Evolutionary conservation across 2,888 invertebrate species (phyloP).

Genomic region (Sialis lutaria): DNA sequence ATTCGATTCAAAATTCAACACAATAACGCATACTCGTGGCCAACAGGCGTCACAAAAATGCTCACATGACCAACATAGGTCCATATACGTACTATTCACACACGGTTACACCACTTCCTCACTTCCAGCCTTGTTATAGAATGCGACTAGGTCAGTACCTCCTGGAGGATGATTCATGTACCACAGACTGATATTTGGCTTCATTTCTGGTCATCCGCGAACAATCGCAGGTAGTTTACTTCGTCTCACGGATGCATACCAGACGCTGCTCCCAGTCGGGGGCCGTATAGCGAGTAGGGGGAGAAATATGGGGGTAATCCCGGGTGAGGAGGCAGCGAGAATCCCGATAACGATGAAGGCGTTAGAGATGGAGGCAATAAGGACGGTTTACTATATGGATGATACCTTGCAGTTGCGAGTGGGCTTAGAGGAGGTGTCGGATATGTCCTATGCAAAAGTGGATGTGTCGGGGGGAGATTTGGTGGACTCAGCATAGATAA

Average conservation of each 20-base stretch:
- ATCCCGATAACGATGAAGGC: constrained; percentile 34
- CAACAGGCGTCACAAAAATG: no score
- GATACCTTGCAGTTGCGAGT: constrained; percentile 64
- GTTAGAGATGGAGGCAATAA: constrained; percentile 51
- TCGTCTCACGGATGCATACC: constrained; percentile 55
- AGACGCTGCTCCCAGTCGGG: constrained; percentile 61
- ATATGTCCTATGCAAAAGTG: constrained; percentile 66
- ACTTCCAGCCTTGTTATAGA: background rate
- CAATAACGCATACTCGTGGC: no score
- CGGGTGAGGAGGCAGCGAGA: constrained; percentile 53
- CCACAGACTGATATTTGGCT: constrained; percentile 15
- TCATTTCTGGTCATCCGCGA: constrained; percentile 26
- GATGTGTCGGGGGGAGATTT: constrained; percentile 47
- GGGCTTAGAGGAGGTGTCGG: constrained; percentile 84
- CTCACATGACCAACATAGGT: no score
- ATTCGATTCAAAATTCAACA: no score
- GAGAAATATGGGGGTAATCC: constrained; percentile 73
- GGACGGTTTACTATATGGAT: constrained; percentile 77
- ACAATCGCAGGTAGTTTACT: constrained; percentile 30
- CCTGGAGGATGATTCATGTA: constrained; percentile 4
- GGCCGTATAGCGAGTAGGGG: constrained; percentile 75
- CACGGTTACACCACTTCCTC: background rate
- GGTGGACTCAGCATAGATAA: constrained; percentile 45
- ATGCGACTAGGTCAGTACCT: background rate
- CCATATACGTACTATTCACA: background rate